Evolutionary conservation across 1,140 invertebrate genomes (phyloP).

Genomic region (Berghia stephanieae): DNA sequence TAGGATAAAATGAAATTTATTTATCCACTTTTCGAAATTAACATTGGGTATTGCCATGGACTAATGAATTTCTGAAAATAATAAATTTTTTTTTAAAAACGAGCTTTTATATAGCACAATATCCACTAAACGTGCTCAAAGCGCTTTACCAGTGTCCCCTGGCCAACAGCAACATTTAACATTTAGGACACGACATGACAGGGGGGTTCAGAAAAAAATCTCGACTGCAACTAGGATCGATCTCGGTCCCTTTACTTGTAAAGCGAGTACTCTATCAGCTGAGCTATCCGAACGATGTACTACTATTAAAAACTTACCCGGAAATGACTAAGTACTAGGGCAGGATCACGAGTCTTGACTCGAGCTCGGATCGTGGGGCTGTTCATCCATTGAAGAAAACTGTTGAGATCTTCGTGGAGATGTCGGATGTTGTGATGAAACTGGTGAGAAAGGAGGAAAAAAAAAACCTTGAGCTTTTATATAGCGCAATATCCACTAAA

Average conservation of each 20-base stretch:
- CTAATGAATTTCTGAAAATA: too few relatives aligned
- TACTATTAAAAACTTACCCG: constrained; percentile 35
- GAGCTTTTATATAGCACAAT: too few relatives aligned
- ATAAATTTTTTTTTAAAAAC: too few relatives aligned
- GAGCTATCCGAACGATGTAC: background rate
- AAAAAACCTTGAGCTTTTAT: background rate
- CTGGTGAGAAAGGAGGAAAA: constrained; percentile 36
- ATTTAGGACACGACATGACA: too few relatives aligned
- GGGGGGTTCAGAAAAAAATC: too few relatives aligned
- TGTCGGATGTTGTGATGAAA: constrained; percentile 56
- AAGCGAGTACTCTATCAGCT: background rate
- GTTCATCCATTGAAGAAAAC: constrained; percentile 51
- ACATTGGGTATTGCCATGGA: too few relatives aligned
- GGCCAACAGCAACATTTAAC: too few relatives aligned
- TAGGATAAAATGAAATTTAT: too few relatives aligned
- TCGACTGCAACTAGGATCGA: too few relatives aligned
- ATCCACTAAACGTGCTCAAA: too few relatives aligned
- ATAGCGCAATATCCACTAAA: background rate
- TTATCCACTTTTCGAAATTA: too few relatives aligned
- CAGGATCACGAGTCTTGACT: constrained; percentile 50
- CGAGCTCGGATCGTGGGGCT: constrained; percentile 45
- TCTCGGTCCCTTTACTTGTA: background rate
- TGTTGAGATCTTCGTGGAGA: constrained; percentile 54
- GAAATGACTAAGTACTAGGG: constrained; percentile 42
- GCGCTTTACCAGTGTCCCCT: too few relatives aligned